Evolutionary conservation across 2,113 vertebrate species (phyloP).

Genomic region (Ptychochromis oligacanthus): DNA sequence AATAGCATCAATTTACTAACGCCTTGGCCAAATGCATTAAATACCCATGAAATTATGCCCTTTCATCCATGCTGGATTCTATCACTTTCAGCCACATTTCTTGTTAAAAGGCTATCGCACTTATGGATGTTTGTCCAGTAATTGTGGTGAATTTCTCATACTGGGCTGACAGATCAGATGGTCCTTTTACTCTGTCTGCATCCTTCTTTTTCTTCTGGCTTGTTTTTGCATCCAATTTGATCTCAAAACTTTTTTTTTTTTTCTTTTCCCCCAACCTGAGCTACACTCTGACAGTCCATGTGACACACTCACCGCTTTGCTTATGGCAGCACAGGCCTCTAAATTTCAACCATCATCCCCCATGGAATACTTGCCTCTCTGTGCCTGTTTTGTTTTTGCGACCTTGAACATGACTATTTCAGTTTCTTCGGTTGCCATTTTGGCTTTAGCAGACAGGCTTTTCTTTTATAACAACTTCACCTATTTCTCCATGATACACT

Average conservation of each 20-base stretch:
- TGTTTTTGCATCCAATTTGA: background rate
- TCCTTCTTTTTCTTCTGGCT: background rate
- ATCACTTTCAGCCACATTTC: background rate
- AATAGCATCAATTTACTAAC: conserved; percentile 1
- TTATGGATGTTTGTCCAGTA: conserved; percentile 1
- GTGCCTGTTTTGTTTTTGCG: background rate
- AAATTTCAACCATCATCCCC: background rate
- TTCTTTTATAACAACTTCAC: background rate
- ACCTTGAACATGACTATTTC: background rate
- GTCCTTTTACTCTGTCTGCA: background rate
- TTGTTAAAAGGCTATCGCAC: background rate
- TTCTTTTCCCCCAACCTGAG: background rate
- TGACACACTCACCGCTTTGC: background rate
- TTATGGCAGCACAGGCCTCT: background rate
- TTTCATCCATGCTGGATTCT: background rate
- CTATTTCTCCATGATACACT: background rate
- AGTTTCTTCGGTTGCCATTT: background rate
- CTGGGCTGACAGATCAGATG: background rate
- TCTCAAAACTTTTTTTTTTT: background rate
- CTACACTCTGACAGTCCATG: background rate
- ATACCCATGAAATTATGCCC: background rate
- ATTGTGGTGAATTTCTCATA: background rate
- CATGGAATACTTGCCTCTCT: background rate
- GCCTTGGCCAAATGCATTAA: background rate
- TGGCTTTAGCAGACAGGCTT: background rate